Conservation (phyloP, 2,888 invertebrate species). For the Hyalella azteca region DNA sequence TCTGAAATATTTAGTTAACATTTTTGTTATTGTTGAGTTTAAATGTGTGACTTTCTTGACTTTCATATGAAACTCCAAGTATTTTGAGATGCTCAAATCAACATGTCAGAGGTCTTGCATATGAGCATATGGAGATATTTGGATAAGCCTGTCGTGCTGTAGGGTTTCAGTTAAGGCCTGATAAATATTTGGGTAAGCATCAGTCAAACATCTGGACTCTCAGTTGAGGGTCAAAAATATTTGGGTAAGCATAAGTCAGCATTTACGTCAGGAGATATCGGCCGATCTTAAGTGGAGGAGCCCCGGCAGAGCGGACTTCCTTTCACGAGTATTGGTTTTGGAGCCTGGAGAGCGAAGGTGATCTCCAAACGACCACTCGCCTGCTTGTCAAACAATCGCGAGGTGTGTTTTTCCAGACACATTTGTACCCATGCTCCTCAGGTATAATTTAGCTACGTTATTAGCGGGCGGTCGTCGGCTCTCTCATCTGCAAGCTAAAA, state of each 20-base stretch:
- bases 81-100: no score
- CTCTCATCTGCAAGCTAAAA: no score
- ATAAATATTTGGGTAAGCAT: no score
- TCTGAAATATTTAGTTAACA: no score
- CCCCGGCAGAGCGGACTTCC: background rate
- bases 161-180: no score
- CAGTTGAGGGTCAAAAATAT: constrained; percentile 5
- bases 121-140: no score
- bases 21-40: no score
- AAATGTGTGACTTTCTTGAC: no score
- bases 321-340: background rate
- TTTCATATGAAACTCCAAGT: no score
- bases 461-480: no score
- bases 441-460: background rate
- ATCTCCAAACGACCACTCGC: constrained; percentile 22
- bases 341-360: background rate
- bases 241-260: background rate
- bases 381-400: constrained; percentile 22
- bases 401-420: constrained; percentile 8
- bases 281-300: constrained; percentile 25
- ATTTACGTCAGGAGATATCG: constrained; percentile 25
- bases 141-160: no score
- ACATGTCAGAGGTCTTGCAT: no score
- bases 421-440: background rate
- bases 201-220: background rate